Conservation (phyloP, 2,888 invertebrate genomes). For the Gisinianus flammeolus region DNA sequence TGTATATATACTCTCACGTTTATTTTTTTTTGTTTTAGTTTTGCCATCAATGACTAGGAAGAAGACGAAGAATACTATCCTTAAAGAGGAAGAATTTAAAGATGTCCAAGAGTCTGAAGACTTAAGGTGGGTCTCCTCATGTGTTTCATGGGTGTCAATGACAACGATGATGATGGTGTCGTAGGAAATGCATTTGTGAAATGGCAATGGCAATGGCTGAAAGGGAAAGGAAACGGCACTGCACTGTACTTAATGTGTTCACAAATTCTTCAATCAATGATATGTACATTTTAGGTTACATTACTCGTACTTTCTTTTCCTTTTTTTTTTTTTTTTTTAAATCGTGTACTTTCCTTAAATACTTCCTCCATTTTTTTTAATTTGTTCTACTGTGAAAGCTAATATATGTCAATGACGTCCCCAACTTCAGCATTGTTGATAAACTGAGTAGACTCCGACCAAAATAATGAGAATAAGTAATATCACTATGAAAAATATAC, state of each 20-base stretch:
- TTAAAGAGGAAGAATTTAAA: constrained; percentile 39
- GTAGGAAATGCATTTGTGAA: constrained; percentile 40
- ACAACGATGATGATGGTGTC: constrained; percentile 31
- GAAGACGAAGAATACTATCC: constrained; percentile 37
- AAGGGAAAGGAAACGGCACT: constrained; percentile 45
- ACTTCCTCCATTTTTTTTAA: constrained; percentile 19
- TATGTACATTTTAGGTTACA: constrained; percentile 15
- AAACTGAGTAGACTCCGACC: constrained; percentile 58
- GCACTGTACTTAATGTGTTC: constrained; percentile 40
- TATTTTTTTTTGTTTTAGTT: neutral
- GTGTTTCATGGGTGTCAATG: constrained; percentile 33
- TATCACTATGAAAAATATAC: constrained; percentile 58
- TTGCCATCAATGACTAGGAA: constrained; percentile 29
- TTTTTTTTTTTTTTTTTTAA: constrained; percentile 17
- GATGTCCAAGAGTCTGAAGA: constrained; percentile 38
- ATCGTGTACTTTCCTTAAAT: neutral
- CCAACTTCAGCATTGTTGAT: constrained; percentile 53
- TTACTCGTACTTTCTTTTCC: constrained; percentile 13
- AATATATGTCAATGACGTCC: constrained; percentile 25
- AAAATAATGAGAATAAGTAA: constrained; percentile 58
- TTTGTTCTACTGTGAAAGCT: constrained; percentile 3
- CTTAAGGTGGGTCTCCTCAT: constrained; percentile 17
- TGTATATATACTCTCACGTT: neutral
- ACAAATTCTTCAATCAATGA: constrained; percentile 31
- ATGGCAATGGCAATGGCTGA: constrained; percentile 41